These are phyloP conservation scores for Polypterus senegalus DNA, from an alignment of 2,113 vertebrate genomes.

Conservation along the genomic window DNA sequence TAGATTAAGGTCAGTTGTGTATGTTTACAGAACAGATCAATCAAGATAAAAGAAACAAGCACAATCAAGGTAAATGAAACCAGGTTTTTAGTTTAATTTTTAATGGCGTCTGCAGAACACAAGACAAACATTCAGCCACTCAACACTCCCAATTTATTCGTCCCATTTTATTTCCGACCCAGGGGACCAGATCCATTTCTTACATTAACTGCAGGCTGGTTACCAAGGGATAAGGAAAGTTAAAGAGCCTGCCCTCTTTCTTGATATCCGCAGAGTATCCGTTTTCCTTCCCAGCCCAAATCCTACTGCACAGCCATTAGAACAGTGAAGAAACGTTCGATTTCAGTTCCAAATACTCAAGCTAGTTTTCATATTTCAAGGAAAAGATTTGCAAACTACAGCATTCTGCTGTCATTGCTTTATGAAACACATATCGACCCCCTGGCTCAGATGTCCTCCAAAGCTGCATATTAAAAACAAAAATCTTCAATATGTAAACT, in stretches of 20 bases:
- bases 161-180: constrained; percentile 27
- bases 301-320: constrained; percentile 11
- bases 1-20: constrained; percentile 38
- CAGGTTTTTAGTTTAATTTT: constrained; percentile 49
- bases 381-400: constrained; percentile 30
- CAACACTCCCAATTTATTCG: constrained; percentile 17
- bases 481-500: constrained; percentile 56
- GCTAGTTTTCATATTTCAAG: constrained; percentile 15
- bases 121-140: constrained; percentile 29
- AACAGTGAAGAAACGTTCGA: constrained; percentile 17
- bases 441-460: constrained; percentile 33
- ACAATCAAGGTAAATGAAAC: constrained; percentile 29
- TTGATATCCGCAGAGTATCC: constrained; percentile 4
- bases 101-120: constrained; percentile 51
- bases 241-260: constrained; percentile 15
- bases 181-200: constrained; percentile 28
- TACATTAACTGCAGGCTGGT: constrained; percentile 30
- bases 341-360: constrained; percentile 9
- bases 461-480: constrained; percentile 35
- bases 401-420: constrained; percentile 28
- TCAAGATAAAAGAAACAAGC: constrained; percentile 24
- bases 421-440: constrained; percentile 27
- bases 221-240: constrained; percentile 27
- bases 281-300: constrained; percentile 18
- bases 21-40: constrained; percentile 42